A percentile compares a stretch with the other conserved stretches of the same genome.
Evolutionary conservation across 2,113 vertebrate genomes (phyloP).

Genomic region (Cichladusa arquata): DNA sequence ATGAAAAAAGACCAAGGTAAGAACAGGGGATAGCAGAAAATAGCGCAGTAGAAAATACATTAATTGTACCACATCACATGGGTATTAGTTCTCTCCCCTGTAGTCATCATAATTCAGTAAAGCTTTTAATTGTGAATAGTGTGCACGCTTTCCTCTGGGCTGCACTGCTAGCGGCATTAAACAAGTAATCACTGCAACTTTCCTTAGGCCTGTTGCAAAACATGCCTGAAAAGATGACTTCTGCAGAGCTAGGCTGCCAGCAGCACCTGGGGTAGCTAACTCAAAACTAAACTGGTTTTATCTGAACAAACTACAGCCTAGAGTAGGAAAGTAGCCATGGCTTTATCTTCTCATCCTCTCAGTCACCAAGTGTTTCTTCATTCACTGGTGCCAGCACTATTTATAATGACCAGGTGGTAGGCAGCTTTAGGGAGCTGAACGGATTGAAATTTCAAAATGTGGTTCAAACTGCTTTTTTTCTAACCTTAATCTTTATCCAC

Average conservation of each 20-base stretch:
- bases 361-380: not conserved
- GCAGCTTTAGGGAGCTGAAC: not conserved
- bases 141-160: not conserved
- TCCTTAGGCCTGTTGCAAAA: not conserved
- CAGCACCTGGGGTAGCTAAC: not conserved
- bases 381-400: not conserved
- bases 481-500: not conserved
- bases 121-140: not conserved
- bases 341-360: not conserved
- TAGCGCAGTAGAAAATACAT: not conserved
- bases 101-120: not conserved
- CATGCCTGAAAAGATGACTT: not conserved
- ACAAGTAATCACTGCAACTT: not conserved
- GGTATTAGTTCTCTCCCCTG: not conserved
- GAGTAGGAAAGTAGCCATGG: not conserved
- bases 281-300: not conserved
- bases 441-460: not conserved
- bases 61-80: not conserved
- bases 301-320: rapidly evolving
- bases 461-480: not conserved
- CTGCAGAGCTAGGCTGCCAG: not conserved
- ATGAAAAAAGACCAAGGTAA: not conserved
- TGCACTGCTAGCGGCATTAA: not conserved
- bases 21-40: not conserved
- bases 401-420: not conserved